Conservation (phyloP, 2,888 invertebrate genomes). For the Rhodophaea formosa region DNA sequence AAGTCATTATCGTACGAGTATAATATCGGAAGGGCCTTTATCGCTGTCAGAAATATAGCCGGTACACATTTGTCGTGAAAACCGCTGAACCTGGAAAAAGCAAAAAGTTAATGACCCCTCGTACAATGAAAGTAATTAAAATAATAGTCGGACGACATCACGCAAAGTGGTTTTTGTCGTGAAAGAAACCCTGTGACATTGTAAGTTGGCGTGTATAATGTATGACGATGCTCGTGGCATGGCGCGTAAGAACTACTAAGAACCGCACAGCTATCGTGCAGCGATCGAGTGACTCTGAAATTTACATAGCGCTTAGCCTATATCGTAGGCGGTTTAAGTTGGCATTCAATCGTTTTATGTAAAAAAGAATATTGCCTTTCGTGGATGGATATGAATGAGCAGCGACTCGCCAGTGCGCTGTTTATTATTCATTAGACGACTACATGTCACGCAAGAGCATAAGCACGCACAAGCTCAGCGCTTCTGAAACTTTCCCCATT, state of each 20-base stretch:
- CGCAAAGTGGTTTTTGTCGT: conserved; percentile 62
- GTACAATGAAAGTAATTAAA: conserved; percentile 74
- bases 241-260: conserved; percentile 26
- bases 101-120: conserved; percentile 57
- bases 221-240: conserved; percentile 32
- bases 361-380: conserved; percentile 68
- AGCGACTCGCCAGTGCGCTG: conserved; percentile 69
- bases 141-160: conserved; percentile 69
- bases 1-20: conserved; percentile 50
- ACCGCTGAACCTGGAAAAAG: conserved; percentile 53
- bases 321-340: conserved; percentile 53
- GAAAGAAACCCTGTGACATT: conserved; percentile 46
- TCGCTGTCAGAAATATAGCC: conserved; percentile 43
- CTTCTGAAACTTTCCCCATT: conserved; percentile 64
- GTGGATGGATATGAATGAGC: conserved; percentile 76
- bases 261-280: conserved; percentile 33
- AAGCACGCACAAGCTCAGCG: conserved; percentile 69
- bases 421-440: conserved; percentile 79
- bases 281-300: conserved; percentile 36
- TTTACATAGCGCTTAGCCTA: conserved; percentile 50
- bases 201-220: conserved; percentile 36
- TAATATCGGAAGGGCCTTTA: conserved; percentile 37
- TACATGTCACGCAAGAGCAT: conserved; percentile 72
- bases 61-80: conserved; percentile 48
- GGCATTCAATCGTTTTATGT: conserved; percentile 65